Evolutionary conservation across 2,888 invertebrate genomes (phyloP), one percentile per base, ranked within the genome.

Genomic region (Yponomeuta plumbellus): DNA sequence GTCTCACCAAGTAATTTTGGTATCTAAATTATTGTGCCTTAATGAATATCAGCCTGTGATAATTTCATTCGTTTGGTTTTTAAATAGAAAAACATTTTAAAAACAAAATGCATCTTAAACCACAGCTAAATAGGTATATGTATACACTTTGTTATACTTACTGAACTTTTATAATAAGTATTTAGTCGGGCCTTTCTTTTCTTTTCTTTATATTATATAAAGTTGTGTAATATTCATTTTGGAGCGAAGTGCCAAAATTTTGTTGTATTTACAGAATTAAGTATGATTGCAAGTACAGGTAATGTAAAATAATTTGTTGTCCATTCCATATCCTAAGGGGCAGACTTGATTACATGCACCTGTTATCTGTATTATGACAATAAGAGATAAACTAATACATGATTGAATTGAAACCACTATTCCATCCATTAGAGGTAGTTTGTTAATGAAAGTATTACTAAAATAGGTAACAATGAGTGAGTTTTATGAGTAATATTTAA

Each of bases 21-120:
- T 66, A n/a, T 67, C 67, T 57, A 65, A 63, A 68, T 70, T 67
- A 65, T 75, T 76, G 85, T 85, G 85, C 85, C 85, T 85, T 85
- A 78, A 78, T 22, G 44, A 62, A 62, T 34, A 34, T 8, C 21
- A 76, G 75, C 78, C 81, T 83, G 84, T 84, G 83, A 85, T 84
- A 83, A 21, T 44, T 68, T 11, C 13, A 52, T 6, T 52, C 17
- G 17, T 52, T 52, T 13, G 3, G 44, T 52, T 52, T 13, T 52
- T 17, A 52, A 3, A 3, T 52, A 13, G 17, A 13, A 13, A 52
- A 52, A 52, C 44, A 17, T 52, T 13, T 52, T 17, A 17, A 52
- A 5, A 34, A 34, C 8, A 34, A 34, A 34, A 34, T 34, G n/a
- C 34, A 34, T 34, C 17, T 17, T 52, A 52, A 17, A 52, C 44